Conservation (phyloP, 2,888 invertebrate genomes). For the Dilophus febrilis region DNA sequence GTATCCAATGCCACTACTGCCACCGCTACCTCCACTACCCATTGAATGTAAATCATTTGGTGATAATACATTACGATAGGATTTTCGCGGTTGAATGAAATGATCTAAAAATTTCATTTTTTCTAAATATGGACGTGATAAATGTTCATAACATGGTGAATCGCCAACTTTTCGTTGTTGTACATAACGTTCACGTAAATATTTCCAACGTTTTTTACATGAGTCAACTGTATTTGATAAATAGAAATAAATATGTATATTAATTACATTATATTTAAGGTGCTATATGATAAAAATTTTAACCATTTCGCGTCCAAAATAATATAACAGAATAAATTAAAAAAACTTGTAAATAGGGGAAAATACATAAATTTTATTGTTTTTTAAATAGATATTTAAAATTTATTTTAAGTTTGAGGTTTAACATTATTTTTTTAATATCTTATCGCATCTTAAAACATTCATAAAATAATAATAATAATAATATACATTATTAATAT, state of each 20-base stretch:
- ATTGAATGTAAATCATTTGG: conserved; percentile 12
- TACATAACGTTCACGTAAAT: conserved; percentile 28
- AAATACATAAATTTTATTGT: too few species aligned
- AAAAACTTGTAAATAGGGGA: too few species aligned
- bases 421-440: too few species aligned
- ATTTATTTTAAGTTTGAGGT: too few species aligned
- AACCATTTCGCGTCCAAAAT: too few species aligned
- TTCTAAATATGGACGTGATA: conserved; percentile 29
- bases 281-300: too few species aligned
- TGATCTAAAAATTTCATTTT: conserved; percentile 31
- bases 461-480: too few species aligned
- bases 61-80: conserved; percentile 27
- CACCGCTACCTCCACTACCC: neutral
- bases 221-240: conserved; percentile 22
- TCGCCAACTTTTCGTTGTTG: conserved; percentile 29
- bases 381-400: too few species aligned
- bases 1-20: neutral
- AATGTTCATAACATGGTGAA: conserved; percentile 28
- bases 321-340: neutral
- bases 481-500: too few species aligned
- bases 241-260: too few species aligned
- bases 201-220: conserved; percentile 31
- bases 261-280: too few species aligned
- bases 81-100: conserved; percentile 29
- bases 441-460: too few species aligned